A percentile compares a stretch with the other conserved stretches of the same genome.
phyloP scores from a whole-genome alignment of 2,113 vertebrate species.

The Onychostoma macrolepis region DNA sequence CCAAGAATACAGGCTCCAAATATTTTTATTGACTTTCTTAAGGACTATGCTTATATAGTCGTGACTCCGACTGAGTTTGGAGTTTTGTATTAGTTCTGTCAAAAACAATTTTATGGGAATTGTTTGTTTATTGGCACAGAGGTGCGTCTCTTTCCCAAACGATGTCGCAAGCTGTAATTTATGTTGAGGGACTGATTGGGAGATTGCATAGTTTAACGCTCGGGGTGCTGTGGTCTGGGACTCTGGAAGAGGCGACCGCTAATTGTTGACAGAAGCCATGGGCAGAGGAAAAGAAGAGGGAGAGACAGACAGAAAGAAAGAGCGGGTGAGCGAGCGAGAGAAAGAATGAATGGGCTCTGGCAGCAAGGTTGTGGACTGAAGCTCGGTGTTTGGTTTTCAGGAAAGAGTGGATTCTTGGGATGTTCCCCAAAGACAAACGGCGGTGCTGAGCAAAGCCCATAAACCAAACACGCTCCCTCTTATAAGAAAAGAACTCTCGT shows the following conservation, averaged over 20 bases:
- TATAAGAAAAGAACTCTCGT: conserved; percentile 71
- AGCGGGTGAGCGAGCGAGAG: conserved; percentile 36
- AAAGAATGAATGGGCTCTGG: conserved; percentile 65
- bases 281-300: conserved; percentile 66
- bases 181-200: conserved; percentile 48
- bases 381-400: conserved; percentile 60
- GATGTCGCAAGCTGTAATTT: conserved; percentile 48
- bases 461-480: conserved; percentile 61
- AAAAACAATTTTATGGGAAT: conserved; percentile 30
- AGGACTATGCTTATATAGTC: conserved; percentile 25
- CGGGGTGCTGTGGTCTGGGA: conserved; percentile 65
- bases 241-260: conserved; percentile 75
- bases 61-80: not conserved
- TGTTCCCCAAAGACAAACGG: conserved; percentile 68
- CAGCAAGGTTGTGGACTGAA: conserved; percentile 59
- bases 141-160: conserved; percentile 35
- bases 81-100: conserved; percentile 31
- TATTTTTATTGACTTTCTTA: conserved; percentile 58
- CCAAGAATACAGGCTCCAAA: conserved; percentile 49
- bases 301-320: conserved; percentile 14
- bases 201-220: conserved; percentile 63
- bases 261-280: conserved; percentile 78
- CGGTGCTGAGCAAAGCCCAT: conserved; percentile 55
- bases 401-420: conserved; percentile 64
- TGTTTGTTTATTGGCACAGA: conserved; percentile 39